These are phyloP conservation scores for Cryptocephalus primarius DNA, from an alignment of 2,888 invertebrate genomes.

Conservation along the genomic window DNA sequence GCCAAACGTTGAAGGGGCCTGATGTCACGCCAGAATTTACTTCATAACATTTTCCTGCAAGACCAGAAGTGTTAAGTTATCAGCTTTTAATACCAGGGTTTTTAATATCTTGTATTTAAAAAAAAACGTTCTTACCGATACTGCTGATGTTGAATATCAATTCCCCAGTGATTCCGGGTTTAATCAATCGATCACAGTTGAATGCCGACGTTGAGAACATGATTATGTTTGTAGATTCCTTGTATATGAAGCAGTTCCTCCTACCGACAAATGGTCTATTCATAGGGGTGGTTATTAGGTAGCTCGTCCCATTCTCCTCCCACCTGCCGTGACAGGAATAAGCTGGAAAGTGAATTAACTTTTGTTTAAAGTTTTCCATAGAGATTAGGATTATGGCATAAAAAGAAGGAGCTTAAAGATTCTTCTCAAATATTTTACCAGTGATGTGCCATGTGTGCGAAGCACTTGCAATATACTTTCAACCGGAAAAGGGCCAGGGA, in stretches of 20 bases:
- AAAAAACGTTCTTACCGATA: slow-evolving; percentile 43
- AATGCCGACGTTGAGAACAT: slow-evolving; percentile 51
- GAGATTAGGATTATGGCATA: too few species aligned
- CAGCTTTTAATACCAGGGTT: too few species aligned
- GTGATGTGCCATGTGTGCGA: too few species aligned
- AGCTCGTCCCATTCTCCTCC: slow-evolving; percentile 79
- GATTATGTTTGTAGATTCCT: slow-evolving; percentile 45
- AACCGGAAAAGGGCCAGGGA: too few species aligned
- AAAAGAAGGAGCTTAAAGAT: too few species aligned
- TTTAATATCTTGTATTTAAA: too few species aligned
- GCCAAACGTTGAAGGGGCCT: slow-evolving; percentile 8
- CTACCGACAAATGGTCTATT: slow-evolving; percentile 54
- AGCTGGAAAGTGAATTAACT: slow-evolving; percentile 42
- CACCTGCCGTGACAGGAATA: slow-evolving; percentile 85
- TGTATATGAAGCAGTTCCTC: slow-evolving; percentile 68
- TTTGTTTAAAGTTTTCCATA: background rate
- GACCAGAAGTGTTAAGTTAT: slow-evolving; percentile 2
- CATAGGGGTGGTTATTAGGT: slow-evolving; percentile 69
- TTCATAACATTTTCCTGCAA: slow-evolving; percentile 55
- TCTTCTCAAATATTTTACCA: too few species aligned
- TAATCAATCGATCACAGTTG: slow-evolving; percentile 50
- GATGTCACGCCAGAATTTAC: slow-evolving; percentile 29
- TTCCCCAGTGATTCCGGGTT: slow-evolving; percentile 44
- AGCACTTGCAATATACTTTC: too few species aligned
- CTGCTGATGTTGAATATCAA: slow-evolving; percentile 61